Conservation (phyloP, 2,797 vertebrate species). For the Neoniphon sammara region DNA sequence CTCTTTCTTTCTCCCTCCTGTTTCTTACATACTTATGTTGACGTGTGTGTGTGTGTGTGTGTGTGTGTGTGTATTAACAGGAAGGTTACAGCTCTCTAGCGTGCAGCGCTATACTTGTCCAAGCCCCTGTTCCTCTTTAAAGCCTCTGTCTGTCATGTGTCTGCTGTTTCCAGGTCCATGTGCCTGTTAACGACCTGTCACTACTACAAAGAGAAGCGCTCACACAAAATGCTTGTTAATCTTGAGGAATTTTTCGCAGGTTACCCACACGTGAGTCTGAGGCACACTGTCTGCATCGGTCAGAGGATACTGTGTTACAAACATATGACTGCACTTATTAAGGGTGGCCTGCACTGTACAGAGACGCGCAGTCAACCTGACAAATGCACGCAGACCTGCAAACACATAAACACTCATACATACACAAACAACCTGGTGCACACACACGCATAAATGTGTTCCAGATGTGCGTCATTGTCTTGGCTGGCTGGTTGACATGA, state of each 20-base stretch:
- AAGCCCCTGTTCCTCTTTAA: constrained; percentile 25
- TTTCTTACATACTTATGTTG: constrained; percentile 54
- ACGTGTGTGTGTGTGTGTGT: constrained; percentile 51
- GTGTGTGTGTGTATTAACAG: constrained; percentile 27
- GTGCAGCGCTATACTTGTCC: constrained; percentile 15
- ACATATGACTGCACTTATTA: constrained; percentile 24
- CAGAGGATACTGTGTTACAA: constrained; percentile 13
- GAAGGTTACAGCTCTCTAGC: constrained; percentile 33
- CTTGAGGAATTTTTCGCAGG: constrained; percentile 55
- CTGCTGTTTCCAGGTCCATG: constrained; percentile 37
- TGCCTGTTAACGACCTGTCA: constrained; percentile 54
- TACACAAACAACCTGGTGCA: not conserved
- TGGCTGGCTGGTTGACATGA: constrained; percentile 27
- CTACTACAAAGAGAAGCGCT: constrained; percentile 49
- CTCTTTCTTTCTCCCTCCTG: constrained; percentile 12
- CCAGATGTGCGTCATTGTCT: constrained; percentile 64
- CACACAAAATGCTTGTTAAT: constrained; percentile 59
- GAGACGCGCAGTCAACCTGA: constrained; percentile 13
- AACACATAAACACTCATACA: constrained; percentile 9
- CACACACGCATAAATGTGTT: constrained; percentile 35
- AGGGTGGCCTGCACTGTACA: not conserved
- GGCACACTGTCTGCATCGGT: constrained; percentile 24
- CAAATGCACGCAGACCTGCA: not conserved
- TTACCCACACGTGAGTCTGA: constrained; percentile 19
- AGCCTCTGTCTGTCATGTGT: constrained; percentile 49